Evolutionary conservation across 2,797 vertebrate genomes (phyloP).

Genomic region (Sphenodon punctatus): DNA sequence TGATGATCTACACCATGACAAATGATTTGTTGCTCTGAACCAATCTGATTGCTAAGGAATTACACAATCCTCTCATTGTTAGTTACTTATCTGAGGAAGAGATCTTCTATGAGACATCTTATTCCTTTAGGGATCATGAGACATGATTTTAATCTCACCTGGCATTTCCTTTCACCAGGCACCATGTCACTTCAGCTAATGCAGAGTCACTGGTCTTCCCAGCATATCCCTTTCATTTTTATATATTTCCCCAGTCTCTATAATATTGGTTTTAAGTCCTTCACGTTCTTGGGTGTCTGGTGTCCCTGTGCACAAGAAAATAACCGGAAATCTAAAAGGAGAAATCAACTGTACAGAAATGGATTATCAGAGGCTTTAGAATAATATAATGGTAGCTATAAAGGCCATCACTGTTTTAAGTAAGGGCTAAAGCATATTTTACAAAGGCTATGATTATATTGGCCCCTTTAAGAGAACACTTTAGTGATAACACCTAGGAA

Average conservation of each 20-base stretch:
- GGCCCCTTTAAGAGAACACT: too few relatives aligned
- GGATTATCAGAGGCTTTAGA: too few relatives aligned
- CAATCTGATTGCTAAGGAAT: neutral
- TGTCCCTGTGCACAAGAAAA: neutral
- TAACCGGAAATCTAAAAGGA: too few relatives aligned
- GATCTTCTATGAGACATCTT: neutral
- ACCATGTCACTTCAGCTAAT: neutral
- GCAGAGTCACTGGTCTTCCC: neutral
- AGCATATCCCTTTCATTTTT: neutral
- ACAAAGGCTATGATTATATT: too few relatives aligned
- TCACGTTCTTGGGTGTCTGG: neutral
- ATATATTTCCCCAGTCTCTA: neutral
- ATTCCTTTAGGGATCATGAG: neutral
- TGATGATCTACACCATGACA: neutral
- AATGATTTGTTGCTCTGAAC: neutral
- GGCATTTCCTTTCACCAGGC: neutral
- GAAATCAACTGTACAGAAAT: too few relatives aligned
- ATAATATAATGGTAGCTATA: too few relatives aligned
- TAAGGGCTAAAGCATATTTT: too few relatives aligned
- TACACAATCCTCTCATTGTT: neutral
- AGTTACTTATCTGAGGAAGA: neutral
- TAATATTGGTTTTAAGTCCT: neutral
- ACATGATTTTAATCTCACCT: neutral
- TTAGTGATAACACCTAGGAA: too few relatives aligned
- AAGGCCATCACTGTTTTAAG: too few relatives aligned